These are phyloP conservation scores for Pseudomyrmex gracilis DNA, from an alignment of 1,140 invertebrate species.

Conservation along the genomic window DNA sequence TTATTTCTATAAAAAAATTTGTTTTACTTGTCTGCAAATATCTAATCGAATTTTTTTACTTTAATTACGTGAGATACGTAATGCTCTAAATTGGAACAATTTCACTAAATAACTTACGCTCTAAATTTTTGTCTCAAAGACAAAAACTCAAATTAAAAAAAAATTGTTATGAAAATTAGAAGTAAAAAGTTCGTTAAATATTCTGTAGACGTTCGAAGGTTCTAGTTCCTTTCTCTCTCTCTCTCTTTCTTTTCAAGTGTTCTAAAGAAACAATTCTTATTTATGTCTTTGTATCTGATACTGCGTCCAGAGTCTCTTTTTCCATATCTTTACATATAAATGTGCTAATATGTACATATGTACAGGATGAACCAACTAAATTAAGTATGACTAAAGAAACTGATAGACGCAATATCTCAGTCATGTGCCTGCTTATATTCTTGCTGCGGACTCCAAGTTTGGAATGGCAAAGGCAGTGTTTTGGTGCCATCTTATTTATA, in stretches of 20 bases:
- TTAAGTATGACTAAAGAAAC: background rate
- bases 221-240: conserved; percentile 74
- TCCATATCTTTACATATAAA: background rate
- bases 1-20: background rate
- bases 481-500: conserved; percentile 88
- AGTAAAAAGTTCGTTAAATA: background rate
- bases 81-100: conserved; percentile 1
- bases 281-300: conserved; percentile 30
- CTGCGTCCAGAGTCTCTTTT: background rate
- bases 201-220: conserved; percentile 77
- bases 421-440: conserved; percentile 87
- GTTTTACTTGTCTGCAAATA: background rate
- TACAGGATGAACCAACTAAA: background rate
- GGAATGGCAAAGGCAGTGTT: conserved; percentile 89
- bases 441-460: conserved; percentile 87
- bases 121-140: background rate
- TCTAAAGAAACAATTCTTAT: conserved; percentile 27
- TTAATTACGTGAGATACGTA: background rate
- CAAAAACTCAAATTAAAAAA: background rate
- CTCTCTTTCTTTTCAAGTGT: conserved; percentile 45
- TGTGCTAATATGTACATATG: background rate
- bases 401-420: conserved; percentile 74
- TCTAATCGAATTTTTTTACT: background rate
- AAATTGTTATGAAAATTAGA: conserved; percentile 18
- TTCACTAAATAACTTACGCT: background rate